Evolutionary conservation across 2,113 vertebrate genomes (phyloP).

Genomic region (Phocoena phocoena): DNA sequence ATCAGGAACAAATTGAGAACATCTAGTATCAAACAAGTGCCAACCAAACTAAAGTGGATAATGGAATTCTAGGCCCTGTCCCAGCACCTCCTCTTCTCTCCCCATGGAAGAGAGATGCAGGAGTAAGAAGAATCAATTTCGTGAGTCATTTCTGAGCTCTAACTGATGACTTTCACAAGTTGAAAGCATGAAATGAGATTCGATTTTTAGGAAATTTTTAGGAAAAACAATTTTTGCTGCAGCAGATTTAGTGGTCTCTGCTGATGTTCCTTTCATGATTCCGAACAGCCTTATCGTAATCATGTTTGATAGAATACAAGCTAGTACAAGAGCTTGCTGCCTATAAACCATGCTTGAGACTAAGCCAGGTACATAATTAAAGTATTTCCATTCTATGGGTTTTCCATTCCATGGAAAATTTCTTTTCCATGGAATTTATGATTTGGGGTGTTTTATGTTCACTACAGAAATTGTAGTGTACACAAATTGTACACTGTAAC

Average conservation of each 20-base stretch:
- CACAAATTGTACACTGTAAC: neutral
- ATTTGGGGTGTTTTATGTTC: neutral
- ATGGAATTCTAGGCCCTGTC: neutral
- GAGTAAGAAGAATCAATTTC: neutral
- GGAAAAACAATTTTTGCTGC: neutral
- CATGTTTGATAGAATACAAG: neutral
- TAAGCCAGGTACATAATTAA: neutral
- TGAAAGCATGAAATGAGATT: neutral
- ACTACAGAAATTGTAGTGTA: neutral
- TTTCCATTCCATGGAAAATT: neutral
- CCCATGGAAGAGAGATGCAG: neutral
- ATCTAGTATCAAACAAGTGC: constrained; percentile 37
- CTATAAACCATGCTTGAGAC: neutral
- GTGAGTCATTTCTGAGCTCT: neutral
- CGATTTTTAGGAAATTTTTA: neutral
- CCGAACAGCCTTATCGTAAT: neutral
- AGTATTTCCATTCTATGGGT: neutral
- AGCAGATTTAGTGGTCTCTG: neutral
- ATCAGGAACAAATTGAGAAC: neutral
- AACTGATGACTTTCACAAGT: neutral
- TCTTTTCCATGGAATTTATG: neutral
- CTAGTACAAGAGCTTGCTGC: constrained; percentile 29
- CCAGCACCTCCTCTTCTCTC: neutral
- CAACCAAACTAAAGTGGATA: neutral
- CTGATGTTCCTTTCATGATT: neutral